Conservation (phyloP, 2,888 invertebrate species). For the Monochamus alternatus region DNA sequence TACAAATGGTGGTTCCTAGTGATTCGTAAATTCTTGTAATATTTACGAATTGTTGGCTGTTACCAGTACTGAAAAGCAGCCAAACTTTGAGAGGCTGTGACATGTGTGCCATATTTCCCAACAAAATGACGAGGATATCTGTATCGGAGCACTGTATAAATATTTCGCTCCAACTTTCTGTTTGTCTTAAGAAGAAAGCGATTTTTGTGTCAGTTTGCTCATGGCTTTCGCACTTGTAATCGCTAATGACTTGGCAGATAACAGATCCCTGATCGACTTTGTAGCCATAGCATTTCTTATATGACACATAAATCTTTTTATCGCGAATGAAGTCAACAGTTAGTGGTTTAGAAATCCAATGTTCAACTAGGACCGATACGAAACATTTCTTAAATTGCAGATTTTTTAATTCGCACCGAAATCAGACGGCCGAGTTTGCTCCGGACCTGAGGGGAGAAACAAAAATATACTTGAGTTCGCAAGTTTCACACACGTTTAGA, state of each 20-base stretch:
- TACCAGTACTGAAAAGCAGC: slow-evolving; percentile 50
- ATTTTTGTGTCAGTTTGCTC: slow-evolving; percentile 44
- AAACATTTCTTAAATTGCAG: slow-evolving; percentile 22
- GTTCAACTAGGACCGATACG: slow-evolving; percentile 20
- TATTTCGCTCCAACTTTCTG: slow-evolving; percentile 34
- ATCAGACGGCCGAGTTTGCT: slow-evolving; percentile 33
- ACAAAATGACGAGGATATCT: slow-evolving; percentile 47
- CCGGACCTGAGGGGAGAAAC: neutral
- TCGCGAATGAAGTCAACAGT: neutral
- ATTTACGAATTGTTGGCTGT: slow-evolving; percentile 50
- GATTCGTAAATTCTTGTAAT: slow-evolving; percentile 51
- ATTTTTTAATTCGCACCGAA: slow-evolving; percentile 31
- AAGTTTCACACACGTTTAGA: too few species aligned
- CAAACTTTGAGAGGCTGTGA: slow-evolving; percentile 37
- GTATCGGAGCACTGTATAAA: slow-evolving; percentile 50
- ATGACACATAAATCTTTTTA: slow-evolving; percentile 29
- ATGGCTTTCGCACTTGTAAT: slow-evolving; percentile 36
- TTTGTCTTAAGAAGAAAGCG: slow-evolving; percentile 24
- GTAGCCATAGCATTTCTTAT: slow-evolving; percentile 29
- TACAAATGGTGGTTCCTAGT: slow-evolving; percentile 51
- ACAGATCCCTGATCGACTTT: slow-evolving; percentile 10
- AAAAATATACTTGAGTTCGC: too few species aligned
- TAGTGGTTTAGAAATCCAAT: slow-evolving; percentile 18
- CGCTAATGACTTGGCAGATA: slow-evolving; percentile 4
- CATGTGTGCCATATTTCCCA: slow-evolving; percentile 47